Evolutionary conservation across 2,113 vertebrate species (phyloP).

Genomic region (Cavia porcellus): DNA sequence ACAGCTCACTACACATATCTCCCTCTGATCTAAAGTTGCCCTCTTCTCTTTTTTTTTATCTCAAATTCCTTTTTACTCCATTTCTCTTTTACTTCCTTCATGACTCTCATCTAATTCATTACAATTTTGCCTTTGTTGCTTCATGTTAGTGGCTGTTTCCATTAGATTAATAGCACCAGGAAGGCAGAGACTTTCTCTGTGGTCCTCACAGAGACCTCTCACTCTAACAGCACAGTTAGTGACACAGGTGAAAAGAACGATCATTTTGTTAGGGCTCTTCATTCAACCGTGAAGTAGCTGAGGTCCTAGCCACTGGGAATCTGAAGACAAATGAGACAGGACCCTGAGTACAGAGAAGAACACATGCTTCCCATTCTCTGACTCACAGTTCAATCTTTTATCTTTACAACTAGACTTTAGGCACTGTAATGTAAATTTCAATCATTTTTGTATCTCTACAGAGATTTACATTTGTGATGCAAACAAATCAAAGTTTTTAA

Average conservation of each 20-base stretch:
- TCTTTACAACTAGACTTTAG: slow-evolving; percentile 30
- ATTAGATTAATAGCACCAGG: neutral
- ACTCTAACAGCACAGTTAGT: neutral
- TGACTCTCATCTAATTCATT: neutral
- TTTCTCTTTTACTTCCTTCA: neutral
- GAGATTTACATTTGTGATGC: neutral
- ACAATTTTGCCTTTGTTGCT: neutral
- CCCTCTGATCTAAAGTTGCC: neutral
- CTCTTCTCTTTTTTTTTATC: neutral
- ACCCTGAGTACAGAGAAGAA: neutral
- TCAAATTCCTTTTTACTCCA: neutral
- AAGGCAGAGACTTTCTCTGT: neutral
- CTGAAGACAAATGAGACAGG: neutral
- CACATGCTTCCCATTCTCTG: neutral
- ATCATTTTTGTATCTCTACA: neutral
- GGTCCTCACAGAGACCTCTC: neutral
- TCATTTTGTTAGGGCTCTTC: neutral
- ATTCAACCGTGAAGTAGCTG: neutral
- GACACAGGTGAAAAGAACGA: neutral
- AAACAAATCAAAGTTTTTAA: neutral
- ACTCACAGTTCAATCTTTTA: neutral
- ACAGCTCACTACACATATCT: neutral
- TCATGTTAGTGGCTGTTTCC: neutral
- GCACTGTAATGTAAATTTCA: neutral
- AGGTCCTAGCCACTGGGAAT: neutral